phyloP scores from a whole-genome alignment of 2,888 invertebrate genomes.

The Criorhina ranunculi region DNA sequence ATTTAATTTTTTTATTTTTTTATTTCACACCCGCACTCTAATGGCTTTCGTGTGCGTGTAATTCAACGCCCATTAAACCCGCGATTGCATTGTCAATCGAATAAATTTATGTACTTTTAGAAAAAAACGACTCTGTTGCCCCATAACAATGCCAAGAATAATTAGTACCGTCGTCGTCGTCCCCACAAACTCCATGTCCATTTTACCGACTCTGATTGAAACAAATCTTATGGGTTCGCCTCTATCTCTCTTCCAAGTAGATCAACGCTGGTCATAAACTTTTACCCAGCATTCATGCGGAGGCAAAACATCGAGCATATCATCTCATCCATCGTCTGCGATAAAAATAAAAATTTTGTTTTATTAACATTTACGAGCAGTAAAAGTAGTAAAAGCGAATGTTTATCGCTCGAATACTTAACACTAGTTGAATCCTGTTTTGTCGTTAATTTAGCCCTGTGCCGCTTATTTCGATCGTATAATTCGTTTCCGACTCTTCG shows the following conservation, averaged over 20 bases:
- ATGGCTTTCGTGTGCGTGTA: conserved; percentile 14
- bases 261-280: conserved; percentile 46
- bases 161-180: conserved; percentile 34
- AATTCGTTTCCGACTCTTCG: conserved; percentile 43
- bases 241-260: conserved; percentile 26
- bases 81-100: conserved; percentile 43
- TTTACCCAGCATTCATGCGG: conserved; percentile 8
- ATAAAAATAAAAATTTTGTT: conserved; percentile 57
- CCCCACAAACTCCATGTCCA: background rate
- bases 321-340: conserved; percentile 30
- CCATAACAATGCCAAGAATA: background rate
- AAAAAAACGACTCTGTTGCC: background rate
- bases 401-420: conserved; percentile 65
- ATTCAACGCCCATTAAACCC: conserved; percentile 42
- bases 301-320: conserved; percentile 7
- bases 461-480: conserved; percentile 32
- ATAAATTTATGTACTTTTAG: conserved; percentile 36
- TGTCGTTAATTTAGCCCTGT: conserved; percentile 61
- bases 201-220: conserved; percentile 35
- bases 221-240: conserved; percentile 23
- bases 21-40: conserved; percentile 23
- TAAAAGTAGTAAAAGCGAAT: conserved; percentile 53
- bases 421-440: conserved; percentile 70
- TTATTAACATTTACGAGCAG: conserved; percentile 70
- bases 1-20: conserved; percentile 10